Evolutionary conservation across 2,888 invertebrate species (phyloP), one percentile per base, ranked within the genome.

Genomic region (Patella ulyssiponensis): DNA sequence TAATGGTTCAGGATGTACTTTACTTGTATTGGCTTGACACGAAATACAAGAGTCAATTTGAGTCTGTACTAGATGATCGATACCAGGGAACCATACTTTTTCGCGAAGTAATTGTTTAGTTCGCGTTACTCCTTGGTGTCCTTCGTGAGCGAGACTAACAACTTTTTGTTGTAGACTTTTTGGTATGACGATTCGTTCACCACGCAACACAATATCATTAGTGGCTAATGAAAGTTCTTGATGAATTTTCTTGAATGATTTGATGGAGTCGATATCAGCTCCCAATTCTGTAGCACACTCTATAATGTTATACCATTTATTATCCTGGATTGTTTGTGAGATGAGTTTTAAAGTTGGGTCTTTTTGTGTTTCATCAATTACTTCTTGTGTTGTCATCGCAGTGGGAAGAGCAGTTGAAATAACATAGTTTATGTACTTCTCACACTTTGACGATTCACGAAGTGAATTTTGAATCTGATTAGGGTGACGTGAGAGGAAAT

Each of bases 51-150:
- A 23, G 69, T 74, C 80, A 69, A 77, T 33, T 69, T 69, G 53
- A 15, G 76, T 73, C 73, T 85, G 84, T 12, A 82, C 84, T 69
- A 80, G 56, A 56, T 74, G 70, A 76, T 86, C 83, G 9, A 85
- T 82, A 12, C 80, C 77, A 82, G 56, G 56, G n/a, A 56, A 56
- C 56, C 56, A 56, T 17, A 56, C 56, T 56, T 56, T 56, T 56
- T 56, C 83, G 54, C 84, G 71, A 14, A 85, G 69, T 12, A 84
- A 74, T 72, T 75, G 73, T 79, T 84, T 86, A 3, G 83, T 85
- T 69, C 80, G 80, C 17, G 82, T 82, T n/a, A 83, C 76, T 4
- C 84, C 86, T 74, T 83, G 83, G 73, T 86, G 85, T 17, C 81
- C 81, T 51, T 78, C 80, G 54, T 86, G 86, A 27, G 83, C 85